Base-by-base conservation (phyloP, 2,797 vertebrate genomes). In the Parauchenoglanis ngamensis region DNA sequence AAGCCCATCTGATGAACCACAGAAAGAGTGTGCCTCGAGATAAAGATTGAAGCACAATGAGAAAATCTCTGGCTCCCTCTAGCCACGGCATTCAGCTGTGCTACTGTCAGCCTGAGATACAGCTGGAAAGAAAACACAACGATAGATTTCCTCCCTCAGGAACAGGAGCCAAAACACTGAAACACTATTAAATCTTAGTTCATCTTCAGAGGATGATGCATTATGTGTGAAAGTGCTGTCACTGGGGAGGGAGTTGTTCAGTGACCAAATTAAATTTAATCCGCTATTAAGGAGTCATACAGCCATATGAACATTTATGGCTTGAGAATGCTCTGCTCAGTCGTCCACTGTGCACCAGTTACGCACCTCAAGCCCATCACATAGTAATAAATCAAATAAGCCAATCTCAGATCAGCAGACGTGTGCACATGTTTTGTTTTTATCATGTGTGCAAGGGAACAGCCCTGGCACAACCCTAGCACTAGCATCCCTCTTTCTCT, bases 51-150 rank as follows among this genome's bases (percentile, higher is more conserved):
- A 46, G 67, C 40, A 73, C 25, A 52, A 70, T 68, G 54, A 67
- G 86, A 90, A 83, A 86, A 87, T 80, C 90, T 90, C 83, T 91
- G 88, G 88, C 88, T 88, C 90, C 90, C 90, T 89, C 90, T 91
- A 89, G 89, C 83, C 75, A 85, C 68, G 57, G 76, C 46, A 79
- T 56, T 73, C 73, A 57, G 83, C 85, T 68, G 57, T 82, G 70
- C n/a, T 75, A 40, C 89, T 67, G 28, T 8, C 54, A 68, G 75
- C 63, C 73, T 86, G 76, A 76, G 40, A 49, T 73, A 65, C 59
- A 65, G 79, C 31, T 68, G 75, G 40, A 31, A 61, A 72, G 19
- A 28, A 70, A 35, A 72, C 28, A 67, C 25, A 77, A 78, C 76
- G 76, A 85, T 86, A 77, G 67, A 88, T 90, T 88, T 86, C 87